Base-by-base conservation (phyloP, 23 tunicate genomes). In the Trididemnum clinides region DNA sequence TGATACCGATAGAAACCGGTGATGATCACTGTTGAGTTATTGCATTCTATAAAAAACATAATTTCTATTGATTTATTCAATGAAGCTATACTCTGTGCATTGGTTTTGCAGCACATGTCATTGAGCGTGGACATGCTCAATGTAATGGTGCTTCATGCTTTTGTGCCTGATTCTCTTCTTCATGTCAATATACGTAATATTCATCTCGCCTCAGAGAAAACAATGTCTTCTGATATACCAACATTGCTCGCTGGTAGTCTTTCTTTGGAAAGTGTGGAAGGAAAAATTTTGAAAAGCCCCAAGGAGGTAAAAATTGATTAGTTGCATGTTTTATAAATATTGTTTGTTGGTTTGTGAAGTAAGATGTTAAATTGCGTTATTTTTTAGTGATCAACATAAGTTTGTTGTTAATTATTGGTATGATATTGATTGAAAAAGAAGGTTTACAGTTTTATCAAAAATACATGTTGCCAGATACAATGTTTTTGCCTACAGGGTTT, bases 141-240 rank as follows among this genome's bases (percentile, higher is more conserved):
- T 38, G 49, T 94, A 35, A 94, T 94, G 98, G 50, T 94, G 12
- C 82, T 94, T 39, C 86, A 94, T 75, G 90, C 91, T 1, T 64
- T 94, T 30, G 88, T 94, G 23, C 90, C 98, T 15, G 94, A 85
- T 34, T 89, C 98, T 26, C 94, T 94, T 27, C 85, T 94, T 34
- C 98, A 94, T 75, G 10, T 89, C 5, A 91, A 89, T 51, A 23
- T 94, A 1, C 33, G 66, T 15, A 57, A 83, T 31, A 88, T 94
- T 28, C 59, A 70, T 29, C 82, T 92, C 7, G 84, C 89, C 22
- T 73, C 92, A 0, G 81, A 80, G 33, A 73, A 51, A 34, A 30
- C 18, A 19, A 10, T 29, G 5, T 6, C 6, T 79, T 25, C 33
- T 19, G 27, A 79, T 3, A 15, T 18, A 2, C 30, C 28, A 10